These are phyloP conservation scores for Hyperoplus lanceolatus DNA, from an alignment of 2,797 vertebrate genomes.

Conservation along the genomic window DNA sequence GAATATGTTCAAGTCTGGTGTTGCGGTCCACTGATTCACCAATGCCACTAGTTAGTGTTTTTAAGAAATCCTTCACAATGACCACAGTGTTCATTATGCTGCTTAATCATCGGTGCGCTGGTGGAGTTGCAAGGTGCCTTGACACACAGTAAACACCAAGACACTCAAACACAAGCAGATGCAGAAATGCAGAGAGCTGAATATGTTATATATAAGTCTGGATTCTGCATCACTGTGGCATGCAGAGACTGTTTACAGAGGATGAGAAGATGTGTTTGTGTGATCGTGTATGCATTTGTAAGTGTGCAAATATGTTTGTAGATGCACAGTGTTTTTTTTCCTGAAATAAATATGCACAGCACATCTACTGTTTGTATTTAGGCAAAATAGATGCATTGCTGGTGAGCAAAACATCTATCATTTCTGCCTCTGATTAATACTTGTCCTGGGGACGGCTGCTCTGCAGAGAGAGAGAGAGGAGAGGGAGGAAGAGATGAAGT, in stretches of 20 bases:
- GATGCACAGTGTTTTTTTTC: conserved; percentile 40
- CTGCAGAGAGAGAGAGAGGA: conserved; percentile 41
- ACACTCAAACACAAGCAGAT: conserved; percentile 50
- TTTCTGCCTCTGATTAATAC: conserved; percentile 88
- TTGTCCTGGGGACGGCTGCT: conserved; percentile 84
- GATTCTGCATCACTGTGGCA: conserved; percentile 71
- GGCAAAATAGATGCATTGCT: conserved; percentile 85
- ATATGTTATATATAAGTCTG: conserved; percentile 72
- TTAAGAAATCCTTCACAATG: conserved; percentile 63
- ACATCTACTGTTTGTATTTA: conserved; percentile 83
- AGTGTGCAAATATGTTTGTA: conserved; percentile 60
- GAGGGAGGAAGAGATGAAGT: conserved; percentile 32
- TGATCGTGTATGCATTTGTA: conserved; percentile 36
- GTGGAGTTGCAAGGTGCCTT: conserved; percentile 70
- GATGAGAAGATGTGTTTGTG: conserved; percentile 44
- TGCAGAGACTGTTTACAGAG: conserved; percentile 65
- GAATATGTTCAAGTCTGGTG: conserved; percentile 48
- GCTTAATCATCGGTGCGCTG: conserved; percentile 65
- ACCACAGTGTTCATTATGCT: conserved; percentile 63
- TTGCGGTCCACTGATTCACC: conserved; percentile 71
- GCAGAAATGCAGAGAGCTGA: conserved; percentile 53
- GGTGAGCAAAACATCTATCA: conserved; percentile 87
- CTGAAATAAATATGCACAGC: conserved; percentile 81
- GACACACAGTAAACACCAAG: conserved; percentile 54
- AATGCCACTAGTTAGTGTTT: conserved; percentile 59